A percentile compares a stretch with the other conserved stretches of the same genome.
These are phyloP conservation scores for Sipha flava DNA, from an alignment of 1,140 invertebrate genomes.

Conservation along the genomic window DNA sequence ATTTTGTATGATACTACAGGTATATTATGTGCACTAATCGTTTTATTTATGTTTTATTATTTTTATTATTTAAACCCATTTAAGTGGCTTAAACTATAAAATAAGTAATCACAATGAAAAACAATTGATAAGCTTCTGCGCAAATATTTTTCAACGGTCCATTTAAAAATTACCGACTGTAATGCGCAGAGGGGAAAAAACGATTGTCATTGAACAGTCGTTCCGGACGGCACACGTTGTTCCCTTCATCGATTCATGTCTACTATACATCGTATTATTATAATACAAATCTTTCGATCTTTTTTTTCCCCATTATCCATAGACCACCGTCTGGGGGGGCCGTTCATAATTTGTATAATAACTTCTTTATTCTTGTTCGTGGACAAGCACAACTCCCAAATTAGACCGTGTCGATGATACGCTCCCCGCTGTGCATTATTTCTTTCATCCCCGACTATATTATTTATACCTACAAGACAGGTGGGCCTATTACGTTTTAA, in stretches of 20 bases:
- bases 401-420: conserved; percentile 29
- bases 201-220: conserved; percentile 4
- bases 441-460: not conserved
- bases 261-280: not conserved
- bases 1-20: too few relatives aligned
- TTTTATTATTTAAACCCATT: too few relatives aligned
- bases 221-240: not conserved
- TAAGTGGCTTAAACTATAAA: not conserved
- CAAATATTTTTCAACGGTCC: not conserved
- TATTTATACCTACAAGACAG: not conserved
- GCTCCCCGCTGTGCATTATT: conserved; percentile 17
- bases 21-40: too few relatives aligned
- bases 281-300: not conserved
- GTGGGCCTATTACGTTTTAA: not conserved
- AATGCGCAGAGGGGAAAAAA: not conserved
- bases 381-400: conserved; percentile 15
- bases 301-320: conserved; percentile 10
- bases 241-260: not conserved
- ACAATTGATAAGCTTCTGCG: not conserved
- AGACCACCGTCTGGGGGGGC: conserved; percentile 8
- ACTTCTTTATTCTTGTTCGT: conserved; percentile 18
- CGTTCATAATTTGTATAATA: conserved; percentile 20
- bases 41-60: too few relatives aligned
- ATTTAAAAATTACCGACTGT: not conserved
- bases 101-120: not conserved